These are phyloP conservation scores for Ctenopoma multispine DNA, from an alignment of 2,797 vertebrate species.

Conservation along the genomic window DNA sequence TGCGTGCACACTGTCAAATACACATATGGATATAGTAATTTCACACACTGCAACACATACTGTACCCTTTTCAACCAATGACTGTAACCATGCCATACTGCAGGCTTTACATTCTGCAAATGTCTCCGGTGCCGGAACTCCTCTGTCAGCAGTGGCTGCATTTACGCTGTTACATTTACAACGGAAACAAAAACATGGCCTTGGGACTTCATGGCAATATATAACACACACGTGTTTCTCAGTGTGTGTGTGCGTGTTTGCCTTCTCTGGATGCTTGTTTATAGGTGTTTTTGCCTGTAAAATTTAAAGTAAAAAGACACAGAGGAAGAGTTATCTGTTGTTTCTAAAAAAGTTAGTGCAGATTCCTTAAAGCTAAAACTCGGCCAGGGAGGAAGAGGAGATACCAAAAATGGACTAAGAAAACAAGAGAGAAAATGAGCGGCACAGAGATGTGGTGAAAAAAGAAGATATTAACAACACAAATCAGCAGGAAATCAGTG, in stretches of 20 bases:
- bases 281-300: constrained; percentile 37
- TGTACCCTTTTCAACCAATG: constrained; percentile 16
- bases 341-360: constrained; percentile 34
- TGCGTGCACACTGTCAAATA: constrained; percentile 22
- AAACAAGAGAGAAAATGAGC: constrained; percentile 46
- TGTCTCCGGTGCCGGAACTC: constrained; percentile 52
- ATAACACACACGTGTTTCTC: constrained; percentile 39
- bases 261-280: constrained; percentile 37
- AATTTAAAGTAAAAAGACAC: constrained; percentile 26
- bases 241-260: constrained; percentile 45
- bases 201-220: constrained; percentile 68
- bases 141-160: constrained; percentile 64
- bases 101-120: constrained; percentile 71
- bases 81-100: constrained; percentile 48
- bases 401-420: constrained; percentile 66
- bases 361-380: constrained; percentile 42
- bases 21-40: constrained; percentile 34
- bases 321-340: constrained; percentile 46
- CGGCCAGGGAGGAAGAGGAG: constrained; percentile 34
- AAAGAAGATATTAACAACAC: constrained; percentile 27
- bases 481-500: constrained; percentile 39
- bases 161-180: constrained; percentile 74
- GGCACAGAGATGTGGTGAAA: constrained; percentile 17
- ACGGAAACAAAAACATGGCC: constrained; percentile 79
- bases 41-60: constrained; percentile 31